Conservation (phyloP, 92 coral and sea anemone genomes). For the Phymanthus crucifer region DNA sequence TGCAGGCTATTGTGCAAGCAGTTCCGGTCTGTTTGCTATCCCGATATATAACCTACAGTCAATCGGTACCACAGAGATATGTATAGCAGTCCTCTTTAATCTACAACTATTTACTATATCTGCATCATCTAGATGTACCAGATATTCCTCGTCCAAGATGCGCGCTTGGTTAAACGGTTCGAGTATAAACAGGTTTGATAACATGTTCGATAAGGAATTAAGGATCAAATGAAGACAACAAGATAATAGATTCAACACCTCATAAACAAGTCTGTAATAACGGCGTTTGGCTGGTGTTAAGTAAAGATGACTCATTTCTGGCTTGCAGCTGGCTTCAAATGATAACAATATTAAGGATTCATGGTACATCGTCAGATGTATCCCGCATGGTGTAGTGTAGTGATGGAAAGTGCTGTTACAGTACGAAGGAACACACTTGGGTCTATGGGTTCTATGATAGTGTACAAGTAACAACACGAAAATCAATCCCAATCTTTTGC, state of each 20-base stretch:
- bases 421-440: no score
- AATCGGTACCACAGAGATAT: not conserved
- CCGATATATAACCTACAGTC: not conserved
- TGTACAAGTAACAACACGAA: no score
- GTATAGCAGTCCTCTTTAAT: not conserved
- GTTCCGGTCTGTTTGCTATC: not conserved
- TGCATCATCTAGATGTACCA: not conserved
- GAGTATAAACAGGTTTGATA: not conserved
- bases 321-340: not conserved
- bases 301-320: not conserved
- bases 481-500: no score
- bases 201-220: not conserved
- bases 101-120: not conserved
- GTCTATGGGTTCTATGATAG: no score
- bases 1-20: no score
- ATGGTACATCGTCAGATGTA: no score
- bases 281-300: not conserved
- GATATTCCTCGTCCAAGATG: not conserved
- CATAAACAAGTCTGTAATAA: constrained; percentile 15
- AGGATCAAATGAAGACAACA: not conserved
- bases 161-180: not conserved
- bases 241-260: constrained; percentile 26
- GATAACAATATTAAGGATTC: no score
- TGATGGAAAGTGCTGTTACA: no score
- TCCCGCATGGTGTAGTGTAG: no score